phyloP scores from a whole-genome alignment of 2,888 invertebrate species.

The Alsophila aescularia region DNA sequence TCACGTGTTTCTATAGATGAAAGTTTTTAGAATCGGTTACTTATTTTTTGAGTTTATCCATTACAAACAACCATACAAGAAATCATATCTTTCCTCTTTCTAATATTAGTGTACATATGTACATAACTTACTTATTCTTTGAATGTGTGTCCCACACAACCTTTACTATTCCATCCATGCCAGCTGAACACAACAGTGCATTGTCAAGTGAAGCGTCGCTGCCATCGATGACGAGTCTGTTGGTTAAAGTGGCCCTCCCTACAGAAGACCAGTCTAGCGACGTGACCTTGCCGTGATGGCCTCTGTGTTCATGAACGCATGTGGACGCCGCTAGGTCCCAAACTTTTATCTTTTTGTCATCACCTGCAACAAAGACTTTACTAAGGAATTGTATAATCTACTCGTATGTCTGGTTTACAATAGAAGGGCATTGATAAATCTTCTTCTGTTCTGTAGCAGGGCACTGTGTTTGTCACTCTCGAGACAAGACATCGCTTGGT shows the following conservation, averaged over 20 bases:
- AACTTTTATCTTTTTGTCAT: slow-evolving; percentile 88
- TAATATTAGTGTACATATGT: no score
- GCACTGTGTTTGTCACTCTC: no score
- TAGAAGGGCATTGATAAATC: no score
- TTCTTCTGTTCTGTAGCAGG: no score
- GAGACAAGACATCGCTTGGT: no score
- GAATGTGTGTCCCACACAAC: slow-evolving; percentile 86
- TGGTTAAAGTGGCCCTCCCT: slow-evolving; percentile 67
- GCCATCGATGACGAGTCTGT: slow-evolving; percentile 58
- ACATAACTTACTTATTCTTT: slow-evolving; percentile 74
- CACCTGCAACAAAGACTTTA: slow-evolving; percentile 73
- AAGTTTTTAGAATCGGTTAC: no score
- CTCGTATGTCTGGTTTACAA: no score
- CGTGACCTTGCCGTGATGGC: slow-evolving; percentile 86
- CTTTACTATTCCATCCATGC: slow-evolving; percentile 86
- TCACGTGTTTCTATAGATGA: no score
- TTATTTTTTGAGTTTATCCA: no score
- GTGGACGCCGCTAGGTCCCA: slow-evolving; percentile 89
- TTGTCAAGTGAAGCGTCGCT: slow-evolving; percentile 61
- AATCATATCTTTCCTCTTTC: no score
- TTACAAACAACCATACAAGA: no score
- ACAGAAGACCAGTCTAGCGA: slow-evolving; percentile 85
- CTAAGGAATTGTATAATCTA: no score
- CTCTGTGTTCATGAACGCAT: slow-evolving; percentile 86
- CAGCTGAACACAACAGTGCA: slow-evolving; percentile 86